A percentile compares a stretch with the other conserved stretches of the same genome.
These are phyloP conservation scores for Meiosimyza platycephala DNA, from an alignment of 2,888 invertebrate genomes.

Conservation along the genomic window DNA sequence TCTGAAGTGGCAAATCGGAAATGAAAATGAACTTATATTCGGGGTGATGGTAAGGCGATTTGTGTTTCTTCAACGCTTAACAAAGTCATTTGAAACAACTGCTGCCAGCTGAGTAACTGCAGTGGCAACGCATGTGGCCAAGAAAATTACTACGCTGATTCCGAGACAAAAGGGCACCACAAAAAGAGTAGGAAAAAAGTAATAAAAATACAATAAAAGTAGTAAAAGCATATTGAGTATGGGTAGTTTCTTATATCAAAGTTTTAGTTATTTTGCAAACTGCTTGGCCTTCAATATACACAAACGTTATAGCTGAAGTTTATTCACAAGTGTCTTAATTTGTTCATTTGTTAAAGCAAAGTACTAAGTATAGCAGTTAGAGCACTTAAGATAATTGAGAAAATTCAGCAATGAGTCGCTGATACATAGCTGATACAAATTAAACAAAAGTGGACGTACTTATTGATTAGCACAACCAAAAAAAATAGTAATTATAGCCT, in stretches of 20 bases:
- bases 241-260: background rate
- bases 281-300: background rate
- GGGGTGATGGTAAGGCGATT: constrained; percentile 49
- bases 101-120: constrained; percentile 54
- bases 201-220: background rate
- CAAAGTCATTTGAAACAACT: constrained; percentile 59
- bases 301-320: too few relatives aligned
- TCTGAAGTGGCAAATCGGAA: background rate
- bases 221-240: background rate
- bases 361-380: too few relatives aligned
- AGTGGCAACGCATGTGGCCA: constrained; percentile 21
- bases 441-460: too few relatives aligned
- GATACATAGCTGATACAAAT: too few relatives aligned
- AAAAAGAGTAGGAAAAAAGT: background rate
- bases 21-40: background rate
- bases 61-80: constrained; percentile 59
- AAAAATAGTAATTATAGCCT: too few relatives aligned
- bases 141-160: constrained; percentile 8
- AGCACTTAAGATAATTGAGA: too few relatives aligned
- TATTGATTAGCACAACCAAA: too few relatives aligned
- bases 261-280: constrained; percentile 16
- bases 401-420: too few relatives aligned
- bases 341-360: too few relatives aligned
- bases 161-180: background rate
- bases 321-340: too few relatives aligned